Evolutionary conservation across 2,113 vertebrate species (phyloP), one percentile per base, ranked within the genome.

Genomic region (Bos indicus): DNA sequence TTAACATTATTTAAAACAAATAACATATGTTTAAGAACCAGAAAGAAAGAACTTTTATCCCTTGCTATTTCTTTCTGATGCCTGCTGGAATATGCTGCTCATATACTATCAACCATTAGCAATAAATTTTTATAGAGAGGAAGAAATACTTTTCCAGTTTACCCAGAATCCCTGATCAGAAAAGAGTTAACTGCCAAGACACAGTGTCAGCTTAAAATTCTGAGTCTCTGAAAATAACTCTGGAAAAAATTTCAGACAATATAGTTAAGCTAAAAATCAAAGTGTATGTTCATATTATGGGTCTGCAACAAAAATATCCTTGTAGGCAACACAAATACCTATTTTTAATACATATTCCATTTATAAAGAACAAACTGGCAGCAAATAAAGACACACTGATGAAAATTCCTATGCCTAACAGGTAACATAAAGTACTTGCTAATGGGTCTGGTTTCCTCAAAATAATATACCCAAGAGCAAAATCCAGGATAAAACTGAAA

Each of bases 1-100:
- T 71, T 92, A 64, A 67, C 12, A 59, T 80, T 89, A 96, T 88
- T 97, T 94, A 59, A 95, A 97, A 82, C 36, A 94, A 91, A 95
- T 36, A 95, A 43, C 4, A 43, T 56, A 60, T 12, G 33, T 46
- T 77, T 40, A 88, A 90, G 43, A 94, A 84, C 30, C 23, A 90
- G 71, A 81, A 36, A 64, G 85, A 88, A 96, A 46, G 40, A 36
- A 74, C 48, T 91, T 93, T 85, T 80, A n/a, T 48, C 14, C 56
- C 33, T 43, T 86, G 62, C 59, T 86, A 2, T 56, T 92, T 64
- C 59, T 95, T 88, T 74, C 89, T 93, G 77, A 74, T 64, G 46
- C 21, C 59, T 95, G 36, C 46, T 83, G 9, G n/a, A 97, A 83
- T 59, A 88, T 51, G 30, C 5, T 90, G 43, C 3, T 90, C 54